These are phyloP conservation scores for Eupithecia pulchellata DNA, from an alignment of 2,888 invertebrate genomes.

Conservation along the genomic window DNA sequence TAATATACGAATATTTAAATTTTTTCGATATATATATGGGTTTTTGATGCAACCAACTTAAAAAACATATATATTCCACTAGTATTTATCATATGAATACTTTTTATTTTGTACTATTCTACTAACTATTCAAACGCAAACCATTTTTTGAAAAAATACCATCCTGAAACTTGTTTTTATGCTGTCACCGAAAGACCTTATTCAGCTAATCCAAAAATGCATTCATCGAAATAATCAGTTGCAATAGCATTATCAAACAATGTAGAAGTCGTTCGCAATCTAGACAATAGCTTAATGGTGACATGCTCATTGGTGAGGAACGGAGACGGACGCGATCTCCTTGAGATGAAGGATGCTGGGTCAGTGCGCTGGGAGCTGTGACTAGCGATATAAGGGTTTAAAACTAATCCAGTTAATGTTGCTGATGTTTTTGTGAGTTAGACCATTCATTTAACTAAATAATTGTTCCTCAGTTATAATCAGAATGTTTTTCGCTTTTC, in stretches of 20 bases:
- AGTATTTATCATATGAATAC: too few species aligned
- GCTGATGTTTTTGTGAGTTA: not conserved
- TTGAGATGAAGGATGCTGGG: slow-evolving; percentile 61
- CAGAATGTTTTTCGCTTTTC: not conserved
- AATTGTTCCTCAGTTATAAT: not conserved
- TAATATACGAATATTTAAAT: too few species aligned
- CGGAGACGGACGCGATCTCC: slow-evolving; percentile 63
- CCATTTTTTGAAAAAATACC: not conserved
- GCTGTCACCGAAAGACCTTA: not conserved
- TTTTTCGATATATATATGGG: too few species aligned
- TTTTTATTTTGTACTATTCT: too few species aligned
- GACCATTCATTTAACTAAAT: not conserved
- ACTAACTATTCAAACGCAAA: too few species aligned
- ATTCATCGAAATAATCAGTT: slow-evolving; percentile 30
- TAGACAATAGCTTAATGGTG: slow-evolving; percentile 37
- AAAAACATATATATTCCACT: too few species aligned
- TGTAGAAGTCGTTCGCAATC: slow-evolving; percentile 46
- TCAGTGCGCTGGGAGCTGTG: slow-evolving; percentile 52
- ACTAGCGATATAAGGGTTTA: not conserved
- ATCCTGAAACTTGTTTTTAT: not conserved
- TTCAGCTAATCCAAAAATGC: not conserved
- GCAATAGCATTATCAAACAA: slow-evolving; percentile 51
- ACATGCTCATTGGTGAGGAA: slow-evolving; percentile 68
- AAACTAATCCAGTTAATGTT: not conserved
- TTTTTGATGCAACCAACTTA: too few species aligned